Conservation (phyloP, 2,113 vertebrate species). For the Papio anubis region DNA sequence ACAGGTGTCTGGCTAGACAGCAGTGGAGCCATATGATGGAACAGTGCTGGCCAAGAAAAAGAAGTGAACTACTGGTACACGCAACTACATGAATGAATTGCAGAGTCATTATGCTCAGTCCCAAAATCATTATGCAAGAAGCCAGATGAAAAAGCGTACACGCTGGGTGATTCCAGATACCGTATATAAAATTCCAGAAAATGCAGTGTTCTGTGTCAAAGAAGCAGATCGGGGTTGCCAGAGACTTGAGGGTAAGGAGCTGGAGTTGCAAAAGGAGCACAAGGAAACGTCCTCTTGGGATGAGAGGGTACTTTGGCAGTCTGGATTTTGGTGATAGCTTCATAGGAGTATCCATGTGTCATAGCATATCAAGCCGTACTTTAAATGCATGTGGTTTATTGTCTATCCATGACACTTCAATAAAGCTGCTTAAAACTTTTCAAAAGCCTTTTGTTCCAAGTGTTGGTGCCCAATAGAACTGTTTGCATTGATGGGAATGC, state of each 20-base stretch:
- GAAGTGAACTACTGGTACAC: background rate
- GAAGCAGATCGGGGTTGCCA: background rate
- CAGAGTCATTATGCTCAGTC: background rate
- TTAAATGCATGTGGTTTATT: background rate
- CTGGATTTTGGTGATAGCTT: background rate
- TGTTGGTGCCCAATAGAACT: background rate
- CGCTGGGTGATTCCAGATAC: accelerated
- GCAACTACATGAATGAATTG: accelerated
- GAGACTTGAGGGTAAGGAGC: background rate
- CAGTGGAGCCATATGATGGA: accelerated
- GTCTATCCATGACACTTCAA: background rate
- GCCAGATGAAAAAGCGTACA: accelerated
- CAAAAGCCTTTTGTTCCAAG: background rate
- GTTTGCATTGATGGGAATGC: background rate
- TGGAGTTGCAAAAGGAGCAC: background rate
- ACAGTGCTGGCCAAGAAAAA: background rate
- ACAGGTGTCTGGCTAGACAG: background rate
- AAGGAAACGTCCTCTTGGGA: background rate
- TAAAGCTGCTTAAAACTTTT: background rate
- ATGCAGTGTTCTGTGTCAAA: background rate
- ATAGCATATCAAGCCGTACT: background rate
- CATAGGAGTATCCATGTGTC: background rate
- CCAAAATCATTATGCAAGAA: background rate
- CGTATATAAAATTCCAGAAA: background rate
- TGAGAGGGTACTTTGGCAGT: background rate